Evolutionary conservation across 1,140 invertebrate species (phyloP).

Genomic region (Pentalonia nigronervosa): DNA sequence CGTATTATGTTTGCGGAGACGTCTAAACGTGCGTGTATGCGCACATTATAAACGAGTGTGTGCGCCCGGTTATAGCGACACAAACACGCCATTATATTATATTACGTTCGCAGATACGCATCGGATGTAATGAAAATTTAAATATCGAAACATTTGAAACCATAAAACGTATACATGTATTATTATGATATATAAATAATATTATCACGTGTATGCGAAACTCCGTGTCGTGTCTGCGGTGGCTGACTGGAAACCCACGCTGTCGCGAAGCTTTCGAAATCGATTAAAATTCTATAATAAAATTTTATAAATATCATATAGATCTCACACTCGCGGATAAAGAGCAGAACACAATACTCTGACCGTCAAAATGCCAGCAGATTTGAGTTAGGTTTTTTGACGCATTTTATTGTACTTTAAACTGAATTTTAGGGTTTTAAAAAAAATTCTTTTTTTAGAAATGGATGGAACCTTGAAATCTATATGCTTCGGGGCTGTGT

Average conservation of each 20-base stretch:
- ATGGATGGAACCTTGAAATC: no score
- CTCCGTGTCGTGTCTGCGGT: background rate
- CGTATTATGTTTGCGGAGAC: background rate
- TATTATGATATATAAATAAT: background rate
- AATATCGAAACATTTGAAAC: background rate
- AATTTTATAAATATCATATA: background rate
- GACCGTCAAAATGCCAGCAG: background rate
- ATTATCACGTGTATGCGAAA: background rate
- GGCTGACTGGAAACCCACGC: background rate
- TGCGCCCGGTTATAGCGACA: background rate
- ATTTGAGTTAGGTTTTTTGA: background rate
- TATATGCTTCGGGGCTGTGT: no score
- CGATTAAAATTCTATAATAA: background rate
- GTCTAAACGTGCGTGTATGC: background rate
- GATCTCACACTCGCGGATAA: background rate
- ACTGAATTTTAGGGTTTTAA: no score
- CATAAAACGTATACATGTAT: background rate
- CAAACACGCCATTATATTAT: constrained; percentile 9
- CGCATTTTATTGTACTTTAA: no score
- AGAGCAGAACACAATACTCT: background rate
- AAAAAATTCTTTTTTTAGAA: no score
- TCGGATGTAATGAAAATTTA: constrained; percentile 10
- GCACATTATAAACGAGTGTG: background rate
- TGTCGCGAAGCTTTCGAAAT: background rate
- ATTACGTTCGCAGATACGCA: background rate